Base-by-base conservation (phyloP, 2,797 vertebrate genomes). In the Dicrostonyx torquatus region DNA sequence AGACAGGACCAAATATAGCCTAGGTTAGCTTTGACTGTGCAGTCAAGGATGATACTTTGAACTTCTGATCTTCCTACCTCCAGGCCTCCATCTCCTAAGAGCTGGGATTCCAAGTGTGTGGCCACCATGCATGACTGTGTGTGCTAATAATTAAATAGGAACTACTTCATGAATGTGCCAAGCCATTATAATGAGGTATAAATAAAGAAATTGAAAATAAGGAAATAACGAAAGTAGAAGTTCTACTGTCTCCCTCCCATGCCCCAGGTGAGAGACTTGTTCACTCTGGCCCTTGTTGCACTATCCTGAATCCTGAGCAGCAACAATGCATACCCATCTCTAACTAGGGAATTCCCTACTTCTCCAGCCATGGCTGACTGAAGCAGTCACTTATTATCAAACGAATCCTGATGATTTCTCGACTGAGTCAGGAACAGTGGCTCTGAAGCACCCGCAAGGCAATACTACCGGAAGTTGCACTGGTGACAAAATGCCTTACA, bases 391-490 rank as follows among this genome's bases (percentile, higher is more conserved):
- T 48, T 73, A 62, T 43, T 12, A 75, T 26, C 37, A 12, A 50
- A 73, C 95, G 94, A 91, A 92, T 34, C 87, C 87, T 94, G 95
- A 95, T 95, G 79, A 97, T 53, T 55, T 92, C 86, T 68, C 94
- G 94, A 95, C 37, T 82, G 90, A 97, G 96, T 95, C 82, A 93
- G 96, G 91, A 86, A 94, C 87, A 77, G 88, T 50, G 66, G 58
- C 87, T 45, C 68, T 92, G 79, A 58, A 96, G 93, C 86, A 92
- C 85, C 90, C 20, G 26, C 50, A 82, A 95, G 95, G 94, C 96
- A 93, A 90, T 72, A 86, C 66, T 91, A 96, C 75, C 88, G 14
- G 95, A 73, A 73, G 50, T 22, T 11, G 26, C 45, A 15, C 53
- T 72, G 64, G 34, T 7, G 53, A 73, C 17, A 9, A 60, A 40